phyloP scores from a whole-genome alignment of 2,797 vertebrate genomes.

The Alauda arvensis region DNA sequence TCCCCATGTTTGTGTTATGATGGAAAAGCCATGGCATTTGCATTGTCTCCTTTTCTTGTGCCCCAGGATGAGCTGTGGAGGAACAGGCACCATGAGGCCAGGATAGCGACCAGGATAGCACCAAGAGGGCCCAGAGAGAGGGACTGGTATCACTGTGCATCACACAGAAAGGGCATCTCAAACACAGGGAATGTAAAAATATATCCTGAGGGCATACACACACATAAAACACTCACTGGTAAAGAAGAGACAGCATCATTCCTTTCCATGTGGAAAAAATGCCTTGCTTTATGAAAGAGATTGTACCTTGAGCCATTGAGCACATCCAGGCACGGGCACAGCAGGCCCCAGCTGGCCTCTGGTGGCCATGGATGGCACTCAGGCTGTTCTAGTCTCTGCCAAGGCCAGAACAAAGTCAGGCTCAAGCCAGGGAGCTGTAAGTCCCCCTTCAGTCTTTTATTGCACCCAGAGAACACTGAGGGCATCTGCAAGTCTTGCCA shows the following conservation, averaged over 20 bases:
- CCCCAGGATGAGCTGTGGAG: neutral
- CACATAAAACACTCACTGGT: neutral
- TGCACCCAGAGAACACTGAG: neutral
- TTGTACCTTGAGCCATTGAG: fast-evolving
- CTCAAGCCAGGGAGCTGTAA: neutral
- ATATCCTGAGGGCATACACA: too few relatives aligned
- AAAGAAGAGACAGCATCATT: neutral
- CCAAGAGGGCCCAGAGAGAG: neutral
- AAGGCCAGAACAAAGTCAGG: slow-evolving; percentile 8
- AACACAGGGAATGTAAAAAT: neutral
- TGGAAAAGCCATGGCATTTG: neutral
- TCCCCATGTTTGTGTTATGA: neutral
- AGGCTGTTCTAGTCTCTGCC: neutral
- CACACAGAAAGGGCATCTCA: neutral
- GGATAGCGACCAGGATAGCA: too few relatives aligned
- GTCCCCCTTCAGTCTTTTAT: neutral
- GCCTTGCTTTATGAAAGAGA: neutral
- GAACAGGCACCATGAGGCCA: neutral
- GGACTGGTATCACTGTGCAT: fast-evolving
- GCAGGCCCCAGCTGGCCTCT: neutral
- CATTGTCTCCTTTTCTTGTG: neutral
- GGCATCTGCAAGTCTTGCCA: neutral
- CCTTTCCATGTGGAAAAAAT: neutral
- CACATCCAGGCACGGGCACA: neutral
- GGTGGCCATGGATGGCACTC: neutral